Base-by-base conservation (phyloP, 2,888 invertebrate species). In the Temnothorax unifasciatus region DNA sequence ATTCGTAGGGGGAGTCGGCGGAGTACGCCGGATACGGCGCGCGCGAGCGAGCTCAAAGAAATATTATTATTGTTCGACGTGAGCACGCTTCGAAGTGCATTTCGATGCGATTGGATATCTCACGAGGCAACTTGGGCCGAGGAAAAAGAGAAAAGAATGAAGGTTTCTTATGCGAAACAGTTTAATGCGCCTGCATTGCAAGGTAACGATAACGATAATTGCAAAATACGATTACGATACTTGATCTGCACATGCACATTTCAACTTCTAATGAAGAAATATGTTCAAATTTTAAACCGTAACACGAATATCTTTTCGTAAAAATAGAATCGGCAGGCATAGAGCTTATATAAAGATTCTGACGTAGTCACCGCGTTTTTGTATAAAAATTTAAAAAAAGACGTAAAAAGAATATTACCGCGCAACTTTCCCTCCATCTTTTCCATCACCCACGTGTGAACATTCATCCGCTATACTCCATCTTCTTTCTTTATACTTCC, bases 51-150 rank as follows among this genome's bases (percentile, higher is more conserved):
- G 44, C 59, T 73, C 47, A 81, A 74, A 59, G 79, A 81, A 74
- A 81, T 81, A 81, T 81, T 81, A 74, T 81, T 81, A 74, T 81
- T 59, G 79, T 81, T 59, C 79, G 59, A 59, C 13, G 74, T 47
- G 74, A 50, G 74, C 79, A 73, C 38, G 47, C 47, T 47, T 34
- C 59, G 47, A 74, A 50, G 73, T 59, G 73, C 44, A 73, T 59
- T 21, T 73, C 79, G 79, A 73, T 74, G 34, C 79, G 79, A 73
- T 76, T 68, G 41, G 71, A 73, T 79, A 73, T 44, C 57, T n/a
- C 44, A 21, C 57, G 25, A 21, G 29, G 25, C 21, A 73, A 73
- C 57, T 57, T 29, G 41, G 18, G n/a, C 15, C 3, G 18, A 21
- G 34, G 13, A 15, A 57, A 41, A 47, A 38, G 18, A 38, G 13